Percentiles rank a stretch among this genome's conserved stretches.
Evolutionary conservation across 2,113 vertebrate genomes (phyloP).

Genomic region (Columba livia): DNA sequence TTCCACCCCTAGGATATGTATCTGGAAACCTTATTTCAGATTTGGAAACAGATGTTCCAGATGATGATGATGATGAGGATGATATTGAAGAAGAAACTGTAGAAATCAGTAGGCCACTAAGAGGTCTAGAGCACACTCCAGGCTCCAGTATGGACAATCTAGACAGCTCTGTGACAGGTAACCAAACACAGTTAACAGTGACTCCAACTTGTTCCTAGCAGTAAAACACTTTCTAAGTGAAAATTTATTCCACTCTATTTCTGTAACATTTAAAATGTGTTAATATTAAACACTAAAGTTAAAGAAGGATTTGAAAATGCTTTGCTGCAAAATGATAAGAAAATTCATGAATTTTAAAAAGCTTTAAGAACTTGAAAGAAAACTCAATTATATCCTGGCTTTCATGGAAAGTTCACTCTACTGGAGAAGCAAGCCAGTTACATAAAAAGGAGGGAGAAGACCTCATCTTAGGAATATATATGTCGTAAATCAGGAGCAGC

Average conservation of each 20-base stretch:
- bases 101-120: constrained; percentile 87
- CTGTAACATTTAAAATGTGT: constrained; percentile 72
- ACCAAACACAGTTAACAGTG: constrained; percentile 25
- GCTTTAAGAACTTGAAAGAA: constrained; percentile 78
- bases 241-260: constrained; percentile 69
- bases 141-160: constrained; percentile 98
- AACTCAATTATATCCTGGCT: constrained; percentile 75
- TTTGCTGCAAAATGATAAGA: constrained; percentile 86
- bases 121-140: constrained; percentile 92
- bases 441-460: constrained; percentile 19
- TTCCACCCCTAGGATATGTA: constrained; percentile 94
- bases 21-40: constrained; percentile 96
- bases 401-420: constrained; percentile 74
- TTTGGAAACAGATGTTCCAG: constrained; percentile 93
- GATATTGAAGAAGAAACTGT: constrained; percentile 92
- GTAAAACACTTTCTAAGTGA: constrained; percentile 51
- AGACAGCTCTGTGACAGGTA: constrained; percentile 97
- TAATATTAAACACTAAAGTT: constrained; percentile 78
- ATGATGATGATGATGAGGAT: constrained; percentile 89
- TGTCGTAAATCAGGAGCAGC: constrained; percentile 60
- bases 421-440: constrained; percentile 54
- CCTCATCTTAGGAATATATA: constrained; percentile 52
- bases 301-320: constrained; percentile 79
- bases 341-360: constrained; percentile 94
- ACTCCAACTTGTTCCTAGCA: constrained; percentile 34